phyloP scores from a whole-genome alignment of 1,140 invertebrate species.

The Thaumetopoea pityocampa region DNA sequence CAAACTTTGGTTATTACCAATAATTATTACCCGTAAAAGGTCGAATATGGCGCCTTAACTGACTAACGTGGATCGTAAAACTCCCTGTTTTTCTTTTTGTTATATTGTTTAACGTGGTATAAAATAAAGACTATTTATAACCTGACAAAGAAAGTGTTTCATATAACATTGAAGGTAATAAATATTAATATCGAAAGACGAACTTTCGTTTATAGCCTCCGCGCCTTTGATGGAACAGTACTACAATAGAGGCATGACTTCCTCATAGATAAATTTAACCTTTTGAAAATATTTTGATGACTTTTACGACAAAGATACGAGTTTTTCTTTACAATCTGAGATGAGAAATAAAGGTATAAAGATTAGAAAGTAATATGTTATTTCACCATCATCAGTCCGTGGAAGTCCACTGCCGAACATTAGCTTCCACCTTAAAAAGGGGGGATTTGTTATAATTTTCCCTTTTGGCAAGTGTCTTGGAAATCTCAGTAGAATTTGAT shows the following conservation, averaged over 20 bases:
- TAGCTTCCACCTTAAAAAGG: too few species aligned
- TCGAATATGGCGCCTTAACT: slow-evolving; percentile 36
- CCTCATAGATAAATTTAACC: slow-evolving; percentile 38
- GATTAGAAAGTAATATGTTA: too few species aligned
- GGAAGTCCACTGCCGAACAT: too few species aligned
- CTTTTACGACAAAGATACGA: too few species aligned
- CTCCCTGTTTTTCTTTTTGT: slow-evolving; percentile 36
- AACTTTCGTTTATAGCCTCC: slow-evolving; percentile 50
- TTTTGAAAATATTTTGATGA: too few species aligned
- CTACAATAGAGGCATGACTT: slow-evolving; percentile 27
- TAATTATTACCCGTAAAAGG: slow-evolving; percentile 33
- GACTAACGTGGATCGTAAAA: slow-evolving; percentile 41
- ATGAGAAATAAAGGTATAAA: too few species aligned
- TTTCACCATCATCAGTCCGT: too few species aligned
- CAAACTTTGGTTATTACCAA: slow-evolving; percentile 21
- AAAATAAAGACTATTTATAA: slow-evolving; percentile 67
- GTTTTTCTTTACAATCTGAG: too few species aligned
- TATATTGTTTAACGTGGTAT: slow-evolving; percentile 56
- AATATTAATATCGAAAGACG: slow-evolving; percentile 60
- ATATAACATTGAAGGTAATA: slow-evolving; percentile 53
- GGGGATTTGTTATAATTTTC: too few species aligned
- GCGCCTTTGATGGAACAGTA: slow-evolving; percentile 36
- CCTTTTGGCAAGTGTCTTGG: too few species aligned
- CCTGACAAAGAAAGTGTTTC: slow-evolving; percentile 51
- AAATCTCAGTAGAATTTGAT: too few species aligned